phyloP scores from a whole-genome alignment of 1,140 invertebrate species.

The Xylocopa sonorina region DNA sequence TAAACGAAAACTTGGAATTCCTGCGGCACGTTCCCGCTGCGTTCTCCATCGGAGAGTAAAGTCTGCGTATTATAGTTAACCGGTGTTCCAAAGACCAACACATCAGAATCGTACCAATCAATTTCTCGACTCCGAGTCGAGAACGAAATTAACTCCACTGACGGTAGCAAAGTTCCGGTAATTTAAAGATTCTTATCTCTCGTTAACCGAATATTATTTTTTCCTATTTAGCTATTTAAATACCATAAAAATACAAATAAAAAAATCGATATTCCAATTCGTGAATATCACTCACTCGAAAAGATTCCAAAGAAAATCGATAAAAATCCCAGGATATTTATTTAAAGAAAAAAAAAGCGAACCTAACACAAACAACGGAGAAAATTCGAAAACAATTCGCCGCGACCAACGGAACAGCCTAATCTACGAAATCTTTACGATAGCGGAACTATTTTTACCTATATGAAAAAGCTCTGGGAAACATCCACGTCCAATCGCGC shows the following conservation, averaged over 20 bases:
- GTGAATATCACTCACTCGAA: too few species aligned
- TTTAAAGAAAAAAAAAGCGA: too few species aligned
- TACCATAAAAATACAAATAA: too few species aligned
- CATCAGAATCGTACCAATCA: not conserved
- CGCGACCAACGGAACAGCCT: too few species aligned
- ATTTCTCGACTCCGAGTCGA: not conserved
- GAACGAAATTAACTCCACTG: not conserved
- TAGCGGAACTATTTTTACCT: not conserved
- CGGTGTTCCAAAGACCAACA: slow-evolving; percentile 3
- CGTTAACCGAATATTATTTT: too few species aligned
- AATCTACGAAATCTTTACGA: not conserved
- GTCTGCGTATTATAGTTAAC: not conserved
- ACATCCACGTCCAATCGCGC: not conserved
- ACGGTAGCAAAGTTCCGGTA: not conserved
- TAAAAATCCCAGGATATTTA: too few species aligned
- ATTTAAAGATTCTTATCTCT: not conserved
- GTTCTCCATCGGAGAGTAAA: slow-evolving; percentile 19
- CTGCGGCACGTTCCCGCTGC: not conserved
- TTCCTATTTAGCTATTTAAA: too few species aligned
- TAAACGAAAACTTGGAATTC: slow-evolving; percentile 56
- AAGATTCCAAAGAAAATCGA: too few species aligned
- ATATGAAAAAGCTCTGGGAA: not conserved
- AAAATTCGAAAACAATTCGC: too few species aligned
- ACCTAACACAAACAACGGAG: too few species aligned
- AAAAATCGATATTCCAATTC: too few species aligned